Base-by-base conservation (phyloP, 1,140 invertebrate genomes). In the Macrotrachela quadricornifera region DNA sequence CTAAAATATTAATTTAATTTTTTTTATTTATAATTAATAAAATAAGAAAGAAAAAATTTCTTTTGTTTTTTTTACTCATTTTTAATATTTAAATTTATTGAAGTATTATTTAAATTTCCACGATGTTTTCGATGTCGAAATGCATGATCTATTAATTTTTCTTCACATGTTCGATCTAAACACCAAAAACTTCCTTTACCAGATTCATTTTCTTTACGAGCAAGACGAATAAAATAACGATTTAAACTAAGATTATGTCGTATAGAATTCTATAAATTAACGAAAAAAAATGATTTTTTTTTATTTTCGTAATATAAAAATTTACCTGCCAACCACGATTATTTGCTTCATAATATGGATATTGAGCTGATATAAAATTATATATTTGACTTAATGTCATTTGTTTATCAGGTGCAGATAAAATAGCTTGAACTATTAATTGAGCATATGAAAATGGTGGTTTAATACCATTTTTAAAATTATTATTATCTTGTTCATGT, bases 391-490 rank as follows among this genome's bases (percentile, higher is more conserved):
- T 90, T n/a, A 96, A 75, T 8, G 90, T 96, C 46, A 95, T 76
- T 71, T 95, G 90, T 72, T 88, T 92, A 69, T 97, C 88, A 1
- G 75, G 72, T 6, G 88, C 85, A 30, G 85, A 88, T 38, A 85
- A 85, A 58, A 96, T 90, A 10, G 90, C 90, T 72, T 96, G 88
- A 45, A 95, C 88, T 60, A 96, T 97, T 17, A 97, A 75, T 73
- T 97, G 90, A 57, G 91, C 90, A 71, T 97, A 96, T 47, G 87
- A 94, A 71, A 85, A 97, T 14, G 88, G 90, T 41, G 91, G 90
- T 71, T 96, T 96, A 15, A 64, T 63, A 49, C 67, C 21, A 30
- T 30, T 30, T 8, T 30, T 30, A 2, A 8, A 30, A 30, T 30
- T 2, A 30, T 30, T 2, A 30, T 30, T 30, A 30, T 30, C 21